Evolutionary conservation across 1,140 invertebrate species (phyloP).

Genomic region (Lepidotrigona ventralis): DNA sequence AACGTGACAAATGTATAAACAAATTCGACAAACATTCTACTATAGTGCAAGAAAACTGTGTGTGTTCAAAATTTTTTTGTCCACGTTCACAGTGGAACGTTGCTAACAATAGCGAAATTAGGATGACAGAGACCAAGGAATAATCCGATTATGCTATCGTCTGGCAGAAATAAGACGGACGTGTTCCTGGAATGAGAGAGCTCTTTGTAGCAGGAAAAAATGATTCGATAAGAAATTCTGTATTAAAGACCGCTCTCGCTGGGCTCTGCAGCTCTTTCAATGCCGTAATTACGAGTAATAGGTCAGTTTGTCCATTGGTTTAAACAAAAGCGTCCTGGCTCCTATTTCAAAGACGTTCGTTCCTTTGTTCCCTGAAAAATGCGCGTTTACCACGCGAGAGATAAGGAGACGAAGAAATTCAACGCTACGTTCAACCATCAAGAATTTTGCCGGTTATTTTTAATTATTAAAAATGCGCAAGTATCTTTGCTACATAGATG

Average conservation of each 20-base stretch:
- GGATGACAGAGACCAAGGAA: background rate
- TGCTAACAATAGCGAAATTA: background rate
- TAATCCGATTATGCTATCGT: background rate
- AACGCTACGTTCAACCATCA: too few relatives aligned
- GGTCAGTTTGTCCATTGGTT: slow-evolving; percentile 24
- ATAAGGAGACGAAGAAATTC: background rate
- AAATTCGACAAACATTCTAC: too few relatives aligned
- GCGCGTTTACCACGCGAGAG: background rate
- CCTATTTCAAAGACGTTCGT: background rate
- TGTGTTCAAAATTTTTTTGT: background rate
- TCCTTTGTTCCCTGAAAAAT: slow-evolving; percentile 4
- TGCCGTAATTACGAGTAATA: slow-evolving; percentile 19
- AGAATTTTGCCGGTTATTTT: too few relatives aligned
- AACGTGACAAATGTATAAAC: too few relatives aligned
- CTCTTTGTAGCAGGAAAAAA: background rate
- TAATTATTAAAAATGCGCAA: too few relatives aligned
- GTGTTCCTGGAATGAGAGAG: background rate
- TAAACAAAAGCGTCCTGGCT: slow-evolving; percentile 1
- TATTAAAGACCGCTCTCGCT: background rate
- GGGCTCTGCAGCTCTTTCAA: background rate
- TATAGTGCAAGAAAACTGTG: background rate
- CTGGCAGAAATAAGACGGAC: background rate
- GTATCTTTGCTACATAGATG: too few relatives aligned
- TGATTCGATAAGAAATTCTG: background rate
- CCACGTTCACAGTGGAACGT: background rate